A percentile compares a stretch with the other conserved stretches of the same genome.
Conservation (phyloP, 1,140 invertebrate genomes). For the Drosophila ficusphila region DNA sequence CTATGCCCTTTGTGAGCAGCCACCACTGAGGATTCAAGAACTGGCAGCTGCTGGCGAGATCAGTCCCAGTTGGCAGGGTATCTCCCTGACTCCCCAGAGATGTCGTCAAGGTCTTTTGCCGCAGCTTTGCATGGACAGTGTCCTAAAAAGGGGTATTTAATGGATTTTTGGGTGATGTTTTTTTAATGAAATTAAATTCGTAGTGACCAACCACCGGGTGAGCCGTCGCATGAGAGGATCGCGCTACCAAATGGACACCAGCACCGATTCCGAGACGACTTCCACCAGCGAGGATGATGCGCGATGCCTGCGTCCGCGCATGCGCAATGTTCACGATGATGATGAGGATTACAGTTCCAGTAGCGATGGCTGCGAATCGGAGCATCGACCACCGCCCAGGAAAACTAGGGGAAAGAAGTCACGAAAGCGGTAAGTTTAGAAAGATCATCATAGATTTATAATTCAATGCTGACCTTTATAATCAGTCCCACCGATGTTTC, state of each 20-base stretch:
- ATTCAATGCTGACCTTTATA: background rate
- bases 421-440: conserved; percentile 41
- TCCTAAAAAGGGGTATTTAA: background rate
- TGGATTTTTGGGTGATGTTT: background rate
- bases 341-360: conserved; percentile 66
- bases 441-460: background rate
- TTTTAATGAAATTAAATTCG: no score
- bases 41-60: conserved; percentile 53
- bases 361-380: conserved; percentile 83
- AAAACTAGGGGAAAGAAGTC: conserved; percentile 61
- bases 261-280: conserved; percentile 74
- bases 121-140: conserved; percentile 75
- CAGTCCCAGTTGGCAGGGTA: conserved; percentile 68
- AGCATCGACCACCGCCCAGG: conserved; percentile 53
- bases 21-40: conserved; percentile 66
- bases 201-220: conserved; percentile 67
- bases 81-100: conserved; percentile 73
- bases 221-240: conserved; percentile 47
- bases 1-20: conserved; percentile 64
- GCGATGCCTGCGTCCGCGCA: conserved; percentile 21
- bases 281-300: conserved; percentile 69
- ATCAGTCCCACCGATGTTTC: conserved; percentile 65
- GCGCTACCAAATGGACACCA: conserved; percentile 66
- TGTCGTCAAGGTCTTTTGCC: conserved; percentile 78
- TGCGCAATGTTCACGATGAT: conserved; percentile 38